Evolutionary conservation across 2,797 vertebrate species (phyloP).

Genomic region (Characodon lateralis): DNA sequence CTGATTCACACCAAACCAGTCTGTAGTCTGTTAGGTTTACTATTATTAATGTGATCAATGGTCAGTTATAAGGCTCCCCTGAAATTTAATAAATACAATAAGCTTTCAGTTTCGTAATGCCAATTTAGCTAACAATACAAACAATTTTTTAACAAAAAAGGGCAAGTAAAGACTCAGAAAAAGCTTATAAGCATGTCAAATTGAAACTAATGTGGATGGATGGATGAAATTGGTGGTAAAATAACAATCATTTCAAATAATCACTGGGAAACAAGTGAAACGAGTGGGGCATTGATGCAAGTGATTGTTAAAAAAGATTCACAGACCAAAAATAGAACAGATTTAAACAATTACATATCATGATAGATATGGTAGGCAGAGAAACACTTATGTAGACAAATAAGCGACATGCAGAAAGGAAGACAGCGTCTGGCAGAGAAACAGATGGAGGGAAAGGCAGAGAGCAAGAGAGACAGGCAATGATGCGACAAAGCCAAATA

Average conservation of each 20-base stretch:
- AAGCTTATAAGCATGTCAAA: background rate
- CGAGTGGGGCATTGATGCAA: background rate
- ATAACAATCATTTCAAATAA: background rate
- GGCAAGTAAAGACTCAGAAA: background rate
- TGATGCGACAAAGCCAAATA: constrained; percentile 31
- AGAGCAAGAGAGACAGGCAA: constrained; percentile 17
- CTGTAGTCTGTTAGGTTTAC: too few species aligned
- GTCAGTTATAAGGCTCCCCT: too few species aligned
- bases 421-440: constrained; percentile 17
- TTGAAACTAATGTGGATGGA: background rate
- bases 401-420: background rate
- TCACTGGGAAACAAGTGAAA: background rate
- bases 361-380: too few species aligned
- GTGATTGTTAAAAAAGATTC: background rate
- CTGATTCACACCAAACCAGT: too few species aligned
- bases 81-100: too few species aligned
- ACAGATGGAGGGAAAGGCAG: constrained; percentile 35
- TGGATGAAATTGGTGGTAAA: background rate
- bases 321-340: background rate
- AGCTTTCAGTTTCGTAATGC: too few species aligned
- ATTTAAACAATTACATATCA: too few species aligned
- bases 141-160: background rate
- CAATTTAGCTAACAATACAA: background rate
- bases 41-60: too few species aligned
- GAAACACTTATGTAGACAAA: background rate